Evolutionary conservation across 2,797 vertebrate species (phyloP).

Genomic region (Loris lydekkerianus): DNA sequence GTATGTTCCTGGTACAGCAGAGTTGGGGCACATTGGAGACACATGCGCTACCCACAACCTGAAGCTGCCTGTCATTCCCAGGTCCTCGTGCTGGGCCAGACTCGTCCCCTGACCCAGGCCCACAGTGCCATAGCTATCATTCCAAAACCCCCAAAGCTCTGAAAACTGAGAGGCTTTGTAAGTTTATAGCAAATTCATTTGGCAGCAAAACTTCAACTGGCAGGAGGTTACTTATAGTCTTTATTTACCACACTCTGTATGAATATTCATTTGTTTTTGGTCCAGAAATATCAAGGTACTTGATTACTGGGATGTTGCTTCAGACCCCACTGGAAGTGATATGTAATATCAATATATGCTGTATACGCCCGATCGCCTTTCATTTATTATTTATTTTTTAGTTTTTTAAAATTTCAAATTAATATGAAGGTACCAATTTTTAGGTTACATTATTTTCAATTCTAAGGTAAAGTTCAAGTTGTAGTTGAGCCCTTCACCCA

Average conservation of each 20-base stretch:
- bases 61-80: neutral
- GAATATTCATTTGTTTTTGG: constrained; percentile 52
- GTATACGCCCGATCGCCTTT: neutral
- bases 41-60: neutral
- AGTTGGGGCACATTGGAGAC: neutral
- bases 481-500: too few relatives aligned
- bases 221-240: constrained; percentile 44
- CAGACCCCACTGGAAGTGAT: constrained; percentile 13
- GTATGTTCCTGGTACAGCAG: neutral
- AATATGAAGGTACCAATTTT: too few relatives aligned
- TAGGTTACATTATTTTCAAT: too few relatives aligned
- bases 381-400: too few relatives aligned
- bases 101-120: neutral
- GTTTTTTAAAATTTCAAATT: too few relatives aligned
- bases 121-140: neutral
- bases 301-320: neutral
- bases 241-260: constrained; percentile 43
- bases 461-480: too few relatives aligned
- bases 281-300: constrained; percentile 34
- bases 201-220: constrained; percentile 19
- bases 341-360: neutral
- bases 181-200: constrained; percentile 50
- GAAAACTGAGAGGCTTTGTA: constrained; percentile 56
- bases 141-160: neutral
- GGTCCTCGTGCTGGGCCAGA: neutral